Evolutionary conservation across 2,888 invertebrate genomes (phyloP).

Genomic region (Melipona bicolor): DNA sequence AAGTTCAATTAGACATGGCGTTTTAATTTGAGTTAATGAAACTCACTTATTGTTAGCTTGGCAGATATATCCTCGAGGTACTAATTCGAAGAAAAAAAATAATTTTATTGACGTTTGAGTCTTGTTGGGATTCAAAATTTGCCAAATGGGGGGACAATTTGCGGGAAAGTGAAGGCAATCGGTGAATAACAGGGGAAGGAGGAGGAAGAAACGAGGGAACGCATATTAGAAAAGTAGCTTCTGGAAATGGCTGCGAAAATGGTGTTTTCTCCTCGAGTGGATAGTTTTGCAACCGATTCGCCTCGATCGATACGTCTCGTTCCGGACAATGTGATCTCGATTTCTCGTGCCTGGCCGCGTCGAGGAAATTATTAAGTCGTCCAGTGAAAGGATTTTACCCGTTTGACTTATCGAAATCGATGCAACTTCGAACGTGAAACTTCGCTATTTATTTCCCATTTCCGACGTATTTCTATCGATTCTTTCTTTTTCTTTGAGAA

Average conservation of each 20-base stretch:
- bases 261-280: constrained; percentile 29
- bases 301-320: constrained; percentile 32
- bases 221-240: constrained; percentile 34
- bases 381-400: constrained; percentile 47
- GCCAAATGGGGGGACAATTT: constrained; percentile 18
- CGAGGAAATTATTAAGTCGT: constrained; percentile 38
- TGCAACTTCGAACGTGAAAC: constrained; percentile 5
- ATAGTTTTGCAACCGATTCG: constrained; percentile 45
- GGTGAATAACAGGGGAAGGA: too few species aligned
- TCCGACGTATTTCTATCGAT: not conserved
- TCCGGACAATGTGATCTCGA: constrained; percentile 41
- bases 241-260: constrained; percentile 32
- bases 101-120: constrained; percentile 13
- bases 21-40: not conserved
- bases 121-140: not conserved
- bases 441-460: not conserved
- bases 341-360: constrained; percentile 16
- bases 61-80: not conserved
- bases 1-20: not conserved
- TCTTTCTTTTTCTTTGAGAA: not conserved
- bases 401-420: constrained; percentile 12
- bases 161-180: constrained; percentile 16
- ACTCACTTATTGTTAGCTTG: not conserved
- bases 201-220: not conserved
- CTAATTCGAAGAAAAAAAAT: not conserved